Evolutionary conservation across 1,140 invertebrate genomes (phyloP), one percentile per base, ranked within the genome.

Genomic region (Drosophila burlai): DNA sequence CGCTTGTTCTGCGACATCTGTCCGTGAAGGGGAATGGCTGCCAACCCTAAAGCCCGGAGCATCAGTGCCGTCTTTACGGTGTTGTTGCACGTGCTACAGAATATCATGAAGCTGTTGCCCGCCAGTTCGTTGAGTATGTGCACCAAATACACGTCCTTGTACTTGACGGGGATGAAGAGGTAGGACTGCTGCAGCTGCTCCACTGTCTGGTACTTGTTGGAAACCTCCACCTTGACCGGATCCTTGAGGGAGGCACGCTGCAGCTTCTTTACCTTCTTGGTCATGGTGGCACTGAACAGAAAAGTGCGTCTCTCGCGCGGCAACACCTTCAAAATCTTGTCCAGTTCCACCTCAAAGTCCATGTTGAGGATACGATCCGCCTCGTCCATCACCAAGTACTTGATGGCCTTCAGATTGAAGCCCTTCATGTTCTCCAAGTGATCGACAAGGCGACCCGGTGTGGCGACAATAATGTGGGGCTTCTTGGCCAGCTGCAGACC

Each of bases 201-300:
- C 0, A 99, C 99, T 11, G 99, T 99, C 94, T 99, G 98, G 93
- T 99, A 99, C 93, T 99, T 99, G 6, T 96, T 98, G 0, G 97
- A 98, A 2, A 99, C 98, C 93, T 99, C 98, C 10, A 99, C 97
- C 94, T 97, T 98, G 0, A 99, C 97, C 10, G 99, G 98, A 93
- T 98, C 96, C 77, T 96, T 95, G 1, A 99, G 94, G 8, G 97
- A 99, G 2, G 99, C 99, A 59, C 99, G 94, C 93, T 99, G 98
- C 24, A 99, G 93, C 93, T 99, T 99, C 78, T 98, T 96, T 1
- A 99, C 98, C 94, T 99, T 99, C 92, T 99, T 98, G 0, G 98
- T 99, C 98, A 99, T 99, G 21, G 98, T 99, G 4, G 98, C 98
- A 3, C 98, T 99, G 94, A 99, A 99, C 29, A 99, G 92, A 78